phyloP scores from a whole-genome alignment of 2,888 invertebrate species.

The Euspilapteryx auroguttella region DNA sequence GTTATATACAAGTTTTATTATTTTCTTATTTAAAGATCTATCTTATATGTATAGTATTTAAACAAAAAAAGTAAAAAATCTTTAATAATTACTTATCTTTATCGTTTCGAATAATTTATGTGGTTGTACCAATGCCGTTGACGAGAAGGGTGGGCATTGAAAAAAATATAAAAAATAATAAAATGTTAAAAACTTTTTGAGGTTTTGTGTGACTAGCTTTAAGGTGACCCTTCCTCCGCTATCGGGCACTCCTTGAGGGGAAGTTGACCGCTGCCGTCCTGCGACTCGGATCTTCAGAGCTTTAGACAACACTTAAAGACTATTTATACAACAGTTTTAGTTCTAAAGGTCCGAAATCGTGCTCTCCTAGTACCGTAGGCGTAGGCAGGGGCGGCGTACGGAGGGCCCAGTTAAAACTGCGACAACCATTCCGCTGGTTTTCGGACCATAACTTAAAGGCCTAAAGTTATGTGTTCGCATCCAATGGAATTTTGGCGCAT shows the following conservation, averaged over 20 bases:
- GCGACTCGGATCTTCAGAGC: constrained; percentile 13
- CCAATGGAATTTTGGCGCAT: constrained; percentile 34
- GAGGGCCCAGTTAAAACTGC: constrained; percentile 41
- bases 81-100: constrained; percentile 55
- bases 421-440: constrained; percentile 34
- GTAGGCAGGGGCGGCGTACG: constrained; percentile 38
- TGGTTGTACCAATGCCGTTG: constrained; percentile 56
- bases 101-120: constrained; percentile 60
- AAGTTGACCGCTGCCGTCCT: constrained; percentile 29
- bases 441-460: constrained; percentile 49
- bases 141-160: constrained; percentile 49
- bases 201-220: constrained; percentile 32
- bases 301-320: constrained; percentile 7
- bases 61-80: no score
- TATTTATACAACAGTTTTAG: no score
- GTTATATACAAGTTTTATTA: constrained; percentile 49
- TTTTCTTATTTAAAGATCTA: constrained; percentile 56
- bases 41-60: constrained; percentile 58
- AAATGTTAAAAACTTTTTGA: constrained; percentile 46
- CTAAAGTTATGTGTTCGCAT: constrained; percentile 48
- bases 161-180: constrained; percentile 51
- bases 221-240: constrained; percentile 27
- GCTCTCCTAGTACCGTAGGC: no score
- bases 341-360: no score
- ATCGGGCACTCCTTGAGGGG: constrained; percentile 30